Evolutionary conservation across 2,797 vertebrate species (phyloP), one percentile per base, ranked within the genome.

Genomic region (Ataeniobius toweri): DNA sequence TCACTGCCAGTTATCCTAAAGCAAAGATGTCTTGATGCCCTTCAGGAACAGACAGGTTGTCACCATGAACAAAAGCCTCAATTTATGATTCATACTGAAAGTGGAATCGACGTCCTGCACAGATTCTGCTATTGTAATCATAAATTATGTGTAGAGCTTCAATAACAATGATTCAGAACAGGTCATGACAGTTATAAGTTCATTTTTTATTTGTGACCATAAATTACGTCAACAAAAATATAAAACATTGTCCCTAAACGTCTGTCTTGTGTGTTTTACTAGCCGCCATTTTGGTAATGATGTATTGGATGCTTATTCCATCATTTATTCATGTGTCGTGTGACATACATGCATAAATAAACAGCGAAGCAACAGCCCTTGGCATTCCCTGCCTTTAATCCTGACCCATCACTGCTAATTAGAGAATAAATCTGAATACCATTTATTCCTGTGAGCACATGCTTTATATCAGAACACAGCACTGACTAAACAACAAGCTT

Each of bases 1-100:
- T 92, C 85, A 81, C 88, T 82, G 84, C 77, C 87, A 84, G 70
- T 89, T 84, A 76, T 83, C 71, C 82, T 74, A 70, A 80, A 86
- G 76, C 83, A 56, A 84, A 79, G 78, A 80, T 76, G 88, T 89
- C 86, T 18, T 65, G 79, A 75, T 81, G 86, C 83, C 90, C 84
- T 88, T 80, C 80, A 85, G 85, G 69, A 87, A 78, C 67, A 85
- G 90, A 90, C 89, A 90, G 83, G 83, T 90, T 89, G 90, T 91
- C 92, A 88, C 80, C 39, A 13, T 1, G 18, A 76, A 76, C 82
- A 76, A 74, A 76, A 71, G 59, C 82, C 41, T 61, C 75, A 59
- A 78, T 65, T 84, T 74, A 68, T 76, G 82, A 87, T 74, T 73
- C 44, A 18, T 65, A 82, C 84, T 74, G 72, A 83, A 76, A 86